Conservation (phyloP, 2,113 vertebrate genomes). For the Nothoprocta pentlandii region DNA sequence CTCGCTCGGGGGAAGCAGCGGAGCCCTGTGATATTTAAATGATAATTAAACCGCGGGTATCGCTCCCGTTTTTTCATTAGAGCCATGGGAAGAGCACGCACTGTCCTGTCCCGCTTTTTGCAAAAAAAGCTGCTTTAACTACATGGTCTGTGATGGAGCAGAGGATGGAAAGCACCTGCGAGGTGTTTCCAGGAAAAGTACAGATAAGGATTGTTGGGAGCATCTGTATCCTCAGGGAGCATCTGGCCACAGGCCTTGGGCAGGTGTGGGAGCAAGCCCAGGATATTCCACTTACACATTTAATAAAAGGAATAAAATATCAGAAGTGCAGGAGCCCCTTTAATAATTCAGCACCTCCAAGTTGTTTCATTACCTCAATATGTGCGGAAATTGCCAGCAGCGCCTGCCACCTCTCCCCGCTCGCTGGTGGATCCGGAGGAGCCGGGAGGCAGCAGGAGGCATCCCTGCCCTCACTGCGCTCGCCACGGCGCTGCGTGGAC, state of each 20-base stretch:
- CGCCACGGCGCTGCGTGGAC: neutral
- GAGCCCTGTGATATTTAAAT: conserved; percentile 26
- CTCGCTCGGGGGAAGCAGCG: neutral
- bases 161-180: no score
- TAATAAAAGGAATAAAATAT: conserved; percentile 70
- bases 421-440: neutral
- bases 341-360: conserved; percentile 42
- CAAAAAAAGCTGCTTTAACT: no score
- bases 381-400: neutral
- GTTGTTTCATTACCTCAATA: conserved; percentile 16
- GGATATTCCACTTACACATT: neutral
- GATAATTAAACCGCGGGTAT: conserved; percentile 16
- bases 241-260: no score
- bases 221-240: no score
- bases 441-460: fast-evolving
- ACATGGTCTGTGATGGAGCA: no score
- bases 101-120: no score
- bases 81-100: no score
- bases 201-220: no score
- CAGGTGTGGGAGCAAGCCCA: neutral
- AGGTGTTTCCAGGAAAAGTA: no score
- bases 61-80: neutral
- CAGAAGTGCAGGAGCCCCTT: neutral
- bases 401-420: neutral
- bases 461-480: neutral